phyloP scores from a whole-genome alignment of 2,797 vertebrate species.

The Sibirionetta formosa region DNA sequence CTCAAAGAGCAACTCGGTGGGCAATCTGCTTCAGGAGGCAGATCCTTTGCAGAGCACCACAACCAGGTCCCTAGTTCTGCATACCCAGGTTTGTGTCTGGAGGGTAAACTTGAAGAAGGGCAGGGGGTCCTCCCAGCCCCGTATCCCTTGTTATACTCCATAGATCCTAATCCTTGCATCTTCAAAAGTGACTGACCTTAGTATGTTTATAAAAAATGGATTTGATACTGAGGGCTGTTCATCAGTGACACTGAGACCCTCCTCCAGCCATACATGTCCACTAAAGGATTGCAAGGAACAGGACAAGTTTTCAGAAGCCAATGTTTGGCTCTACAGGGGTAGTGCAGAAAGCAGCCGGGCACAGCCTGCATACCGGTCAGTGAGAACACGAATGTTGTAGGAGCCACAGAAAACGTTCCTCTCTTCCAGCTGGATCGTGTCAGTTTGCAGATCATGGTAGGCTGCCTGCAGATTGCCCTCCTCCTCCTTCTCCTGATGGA shows the following conservation, averaged over 20 bases:
- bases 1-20: background rate
- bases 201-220: background rate
- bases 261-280: background rate
- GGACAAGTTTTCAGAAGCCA: background rate
- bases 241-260: background rate
- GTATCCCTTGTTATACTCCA: accelerated
- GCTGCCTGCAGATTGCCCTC: slow-evolving; percentile 70
- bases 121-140: background rate
- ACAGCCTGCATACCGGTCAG: slow-evolving; percentile 75
- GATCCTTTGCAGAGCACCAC: background rate
- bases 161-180: background rate
- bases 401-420: slow-evolving; percentile 91
- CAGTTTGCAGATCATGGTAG: slow-evolving; percentile 83
- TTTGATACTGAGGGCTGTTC: background rate
- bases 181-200: background rate
- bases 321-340: background rate
- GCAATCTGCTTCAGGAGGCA: accelerated
- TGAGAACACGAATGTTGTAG: slow-evolving; percentile 84
- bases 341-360: background rate
- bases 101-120: background rate
- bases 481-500: slow-evolving; percentile 46
- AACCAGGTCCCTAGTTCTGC: background rate
- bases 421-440: slow-evolving; percentile 87
- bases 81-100: accelerated
- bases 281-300: background rate